Conservation (phyloP, 1,140 invertebrate species). For the Phymorhynchus buccinoides region DNA sequence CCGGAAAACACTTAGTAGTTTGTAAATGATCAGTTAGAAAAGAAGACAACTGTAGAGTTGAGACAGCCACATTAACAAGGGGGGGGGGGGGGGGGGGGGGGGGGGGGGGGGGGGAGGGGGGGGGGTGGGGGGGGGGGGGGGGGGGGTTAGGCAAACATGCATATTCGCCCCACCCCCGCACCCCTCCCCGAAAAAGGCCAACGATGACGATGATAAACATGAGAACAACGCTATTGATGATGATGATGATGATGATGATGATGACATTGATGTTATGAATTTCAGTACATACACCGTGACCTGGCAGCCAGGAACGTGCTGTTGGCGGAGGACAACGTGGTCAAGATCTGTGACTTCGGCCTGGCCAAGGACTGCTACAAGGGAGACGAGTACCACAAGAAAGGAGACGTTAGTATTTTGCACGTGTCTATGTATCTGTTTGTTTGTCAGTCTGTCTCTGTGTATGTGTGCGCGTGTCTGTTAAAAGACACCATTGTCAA, state of each 20-base stretch:
- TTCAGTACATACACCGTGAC: constrained; percentile 93
- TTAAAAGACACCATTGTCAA: no score
- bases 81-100: no score
- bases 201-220: background rate
- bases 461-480: no score
- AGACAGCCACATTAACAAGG: no score
- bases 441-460: background rate
- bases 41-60: no score
- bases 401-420: constrained; percentile 66
- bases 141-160: no score
- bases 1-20: no score
- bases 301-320: constrained; percentile 97
- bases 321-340: constrained; percentile 86
- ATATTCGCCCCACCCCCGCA: no score
- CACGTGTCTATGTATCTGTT: background rate
- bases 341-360: constrained; percentile 98
- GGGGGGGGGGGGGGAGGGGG: no score
- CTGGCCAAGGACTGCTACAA: constrained; percentile 79
- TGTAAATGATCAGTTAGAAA: no score
- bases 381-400: constrained; percentile 70
- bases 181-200: background rate
- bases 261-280: background rate
- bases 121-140: no score
- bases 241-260: background rate
- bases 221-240: background rate